A percentile compares a stretch with the other conserved stretches of the same genome.
Evolutionary conservation across 2,113 vertebrate species (phyloP).

Genomic region (Ctenodactylus gundi): DNA sequence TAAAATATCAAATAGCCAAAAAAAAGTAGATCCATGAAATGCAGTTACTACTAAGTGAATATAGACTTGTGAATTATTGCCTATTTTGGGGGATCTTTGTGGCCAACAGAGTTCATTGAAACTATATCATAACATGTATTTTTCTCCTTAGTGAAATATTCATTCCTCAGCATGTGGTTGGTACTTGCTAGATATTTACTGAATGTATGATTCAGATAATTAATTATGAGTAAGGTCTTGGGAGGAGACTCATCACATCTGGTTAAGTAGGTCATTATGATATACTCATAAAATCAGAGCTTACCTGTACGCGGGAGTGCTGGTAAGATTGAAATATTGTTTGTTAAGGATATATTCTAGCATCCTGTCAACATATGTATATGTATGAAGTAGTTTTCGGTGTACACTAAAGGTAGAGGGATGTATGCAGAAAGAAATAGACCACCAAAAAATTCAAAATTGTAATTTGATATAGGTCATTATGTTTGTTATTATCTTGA

Average conservation of each 20-base stretch:
- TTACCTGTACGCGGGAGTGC: background rate
- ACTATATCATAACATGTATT: background rate
- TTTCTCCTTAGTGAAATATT: slow-evolving; percentile 26
- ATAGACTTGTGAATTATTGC: slow-evolving; percentile 2
- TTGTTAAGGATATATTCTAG: background rate
- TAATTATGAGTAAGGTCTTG: background rate
- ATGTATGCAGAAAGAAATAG: slow-evolving; percentile 36
- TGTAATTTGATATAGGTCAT: slow-evolving; percentile 57
- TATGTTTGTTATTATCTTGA: slow-evolving; percentile 70
- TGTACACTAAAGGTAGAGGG: background rate
- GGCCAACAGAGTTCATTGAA: background rate
- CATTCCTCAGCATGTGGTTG: background rate
- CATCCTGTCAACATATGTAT: background rate
- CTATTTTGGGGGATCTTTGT: slow-evolving; percentile 10
- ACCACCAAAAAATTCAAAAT: slow-evolving; percentile 53
- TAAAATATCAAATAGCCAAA: no score
- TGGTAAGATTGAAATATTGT: slow-evolving; percentile 5
- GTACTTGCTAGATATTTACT: slow-evolving; percentile 15
- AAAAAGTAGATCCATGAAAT: background rate
- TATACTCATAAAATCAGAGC: background rate
- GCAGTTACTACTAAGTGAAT: background rate
- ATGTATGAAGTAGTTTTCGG: background rate
- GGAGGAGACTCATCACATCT: background rate
- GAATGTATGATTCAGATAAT: slow-evolving; percentile 51
- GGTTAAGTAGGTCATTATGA: background rate